A percentile compares a stretch with the other conserved stretches of the same genome.
phyloP scores from a whole-genome alignment of 1,140 invertebrate genomes.

The Aricia agestis region DNA sequence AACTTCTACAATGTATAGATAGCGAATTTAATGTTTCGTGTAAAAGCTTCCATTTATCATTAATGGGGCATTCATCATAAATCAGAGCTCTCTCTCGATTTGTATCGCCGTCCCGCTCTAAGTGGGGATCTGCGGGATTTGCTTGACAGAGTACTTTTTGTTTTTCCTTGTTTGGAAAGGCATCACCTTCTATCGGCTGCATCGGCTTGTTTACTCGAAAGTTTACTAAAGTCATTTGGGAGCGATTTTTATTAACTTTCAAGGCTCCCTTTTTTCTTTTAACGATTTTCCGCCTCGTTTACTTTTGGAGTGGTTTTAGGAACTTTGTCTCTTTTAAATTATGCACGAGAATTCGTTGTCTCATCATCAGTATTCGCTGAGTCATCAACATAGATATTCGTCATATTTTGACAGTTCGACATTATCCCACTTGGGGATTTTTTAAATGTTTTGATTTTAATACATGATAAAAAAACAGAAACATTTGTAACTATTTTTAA shows the following conservation, averaged over 20 bases:
- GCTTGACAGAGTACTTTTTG: conserved; percentile 69
- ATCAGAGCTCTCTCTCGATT: conserved; percentile 42
- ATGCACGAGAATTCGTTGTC: neutral
- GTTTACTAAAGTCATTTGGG: conserved; percentile 57
- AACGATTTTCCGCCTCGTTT: conserved; percentile 5
- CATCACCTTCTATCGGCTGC: conserved; percentile 39
- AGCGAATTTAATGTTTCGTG: conserved; percentile 47
- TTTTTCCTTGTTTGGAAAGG: conserved; percentile 51
- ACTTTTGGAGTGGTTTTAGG: conserved; percentile 40
- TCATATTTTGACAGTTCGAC: neutral
- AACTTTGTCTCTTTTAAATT: conserved; percentile 44
- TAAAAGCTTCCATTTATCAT: conserved; percentile 51
- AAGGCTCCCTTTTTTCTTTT: conserved; percentile 29
- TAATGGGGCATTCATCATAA: conserved; percentile 57
- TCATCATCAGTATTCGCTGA: neutral
- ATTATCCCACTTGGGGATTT: too few species aligned
- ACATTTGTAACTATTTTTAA: too few species aligned
- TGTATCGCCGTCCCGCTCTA: conserved; percentile 33
- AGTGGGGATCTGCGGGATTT: conserved; percentile 51
- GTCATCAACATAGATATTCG: neutral
- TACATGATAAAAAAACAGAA: too few species aligned
- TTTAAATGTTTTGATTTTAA: too few species aligned
- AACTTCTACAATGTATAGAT: conserved; percentile 18
- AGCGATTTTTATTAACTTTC: conserved; percentile 69
- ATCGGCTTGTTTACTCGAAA: conserved; percentile 59